These are phyloP conservation scores for Phoronis australis DNA, from an alignment of 2,888 invertebrate species.

Conservation along the genomic window DNA sequence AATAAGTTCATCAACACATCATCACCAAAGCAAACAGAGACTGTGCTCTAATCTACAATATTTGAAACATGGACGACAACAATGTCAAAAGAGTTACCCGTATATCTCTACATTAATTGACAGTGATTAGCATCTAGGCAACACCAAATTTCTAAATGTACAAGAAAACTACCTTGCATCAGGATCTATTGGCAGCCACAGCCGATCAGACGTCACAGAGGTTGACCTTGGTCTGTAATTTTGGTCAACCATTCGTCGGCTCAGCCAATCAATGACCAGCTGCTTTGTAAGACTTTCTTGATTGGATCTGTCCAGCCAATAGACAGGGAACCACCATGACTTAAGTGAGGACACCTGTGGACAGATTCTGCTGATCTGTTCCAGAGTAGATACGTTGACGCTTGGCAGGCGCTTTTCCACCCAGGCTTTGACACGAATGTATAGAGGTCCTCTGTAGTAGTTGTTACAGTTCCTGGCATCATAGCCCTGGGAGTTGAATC, in stretches of 20 bases:
- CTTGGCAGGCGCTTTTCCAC: constrained; percentile 27
- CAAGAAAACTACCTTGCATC: constrained; percentile 32
- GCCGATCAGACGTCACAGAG: constrained; percentile 22
- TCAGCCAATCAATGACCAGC: constrained; percentile 18
- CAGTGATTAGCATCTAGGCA: not conserved
- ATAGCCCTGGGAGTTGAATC: constrained; percentile 38
- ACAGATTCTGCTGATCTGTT: constrained; percentile 29
- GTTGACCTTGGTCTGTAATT: constrained; percentile 13
- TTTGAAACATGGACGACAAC: too few species aligned
- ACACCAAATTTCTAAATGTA: not conserved
- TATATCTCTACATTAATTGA: not conserved
- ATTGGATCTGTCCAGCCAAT: constrained; percentile 29
- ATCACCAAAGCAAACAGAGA: too few species aligned
- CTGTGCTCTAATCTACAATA: too few species aligned
- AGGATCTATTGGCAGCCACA: constrained; percentile 37
- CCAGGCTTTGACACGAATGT: constrained; percentile 35
- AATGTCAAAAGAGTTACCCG: too few species aligned
- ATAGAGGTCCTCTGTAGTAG: constrained; percentile 40
- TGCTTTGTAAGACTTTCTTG: constrained; percentile 24
- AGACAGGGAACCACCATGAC: constrained; percentile 22
- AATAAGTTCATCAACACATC: too few species aligned
- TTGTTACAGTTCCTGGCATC: constrained; percentile 37
- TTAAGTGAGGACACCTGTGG: constrained; percentile 25
- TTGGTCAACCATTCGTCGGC: constrained; percentile 14
- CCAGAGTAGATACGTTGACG: constrained; percentile 20